A percentile compares a stretch with the other conserved stretches of the same genome.
These are phyloP conservation scores for Ctenicera cuprea DNA, from an alignment of 2,888 invertebrate genomes.

Conservation along the genomic window DNA sequence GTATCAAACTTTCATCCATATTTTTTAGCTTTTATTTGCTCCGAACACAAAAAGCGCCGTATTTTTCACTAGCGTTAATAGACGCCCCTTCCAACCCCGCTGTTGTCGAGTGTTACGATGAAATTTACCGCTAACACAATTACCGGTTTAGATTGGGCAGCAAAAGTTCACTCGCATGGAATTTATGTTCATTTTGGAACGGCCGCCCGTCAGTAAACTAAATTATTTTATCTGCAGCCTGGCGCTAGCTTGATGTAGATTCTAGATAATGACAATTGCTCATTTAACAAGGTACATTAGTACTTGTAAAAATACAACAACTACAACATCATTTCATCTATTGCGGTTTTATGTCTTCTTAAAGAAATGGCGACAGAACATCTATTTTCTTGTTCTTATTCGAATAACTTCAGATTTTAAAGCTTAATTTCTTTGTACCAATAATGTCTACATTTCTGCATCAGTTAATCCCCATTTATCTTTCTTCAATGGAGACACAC, in stretches of 20 bases:
- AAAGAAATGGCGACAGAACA: too few species aligned
- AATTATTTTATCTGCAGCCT: slow-evolving; percentile 61
- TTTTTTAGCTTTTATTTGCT: slow-evolving; percentile 46
- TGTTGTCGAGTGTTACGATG: slow-evolving; percentile 67
- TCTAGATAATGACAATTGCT: slow-evolving; percentile 48
- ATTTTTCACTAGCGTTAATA: slow-evolving; percentile 51
- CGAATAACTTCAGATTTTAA: too few species aligned
- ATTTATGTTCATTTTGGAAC: slow-evolving; percentile 70
- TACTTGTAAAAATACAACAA: slow-evolving; percentile 19
- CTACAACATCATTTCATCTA: too few species aligned
- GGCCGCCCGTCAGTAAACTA: slow-evolving; percentile 63
- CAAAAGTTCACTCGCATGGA: slow-evolving; percentile 68
- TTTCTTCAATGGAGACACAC: too few species aligned
- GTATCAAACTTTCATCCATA: slow-evolving; percentile 39
- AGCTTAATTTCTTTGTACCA: too few species aligned
- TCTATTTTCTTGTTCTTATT: too few species aligned
- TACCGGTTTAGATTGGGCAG: slow-evolving; percentile 71
- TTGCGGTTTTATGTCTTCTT: too few species aligned
- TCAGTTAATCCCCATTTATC: too few species aligned
- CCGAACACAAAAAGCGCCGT: slow-evolving; percentile 41
- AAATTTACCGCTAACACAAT: slow-evolving; percentile 71
- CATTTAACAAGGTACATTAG: slow-evolving; percentile 41
- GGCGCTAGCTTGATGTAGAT: slow-evolving; percentile 41
- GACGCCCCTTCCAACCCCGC: slow-evolving; percentile 58
- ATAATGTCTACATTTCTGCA: too few species aligned